phyloP scores from a whole-genome alignment of 2,113 vertebrate genomes.

The Sterna hirundo region DNA sequence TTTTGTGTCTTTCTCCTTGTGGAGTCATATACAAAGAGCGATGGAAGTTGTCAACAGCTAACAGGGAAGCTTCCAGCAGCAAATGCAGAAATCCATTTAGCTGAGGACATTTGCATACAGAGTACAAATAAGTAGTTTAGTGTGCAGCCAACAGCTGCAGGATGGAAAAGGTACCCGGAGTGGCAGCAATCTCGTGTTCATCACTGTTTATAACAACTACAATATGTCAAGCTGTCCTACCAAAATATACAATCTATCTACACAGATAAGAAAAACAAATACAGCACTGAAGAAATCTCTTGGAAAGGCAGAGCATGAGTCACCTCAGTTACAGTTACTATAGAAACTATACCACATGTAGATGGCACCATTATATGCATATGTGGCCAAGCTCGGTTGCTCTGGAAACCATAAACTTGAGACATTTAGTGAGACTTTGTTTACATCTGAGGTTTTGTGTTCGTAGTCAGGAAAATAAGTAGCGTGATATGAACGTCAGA shows the following conservation, averaged over 20 bases:
- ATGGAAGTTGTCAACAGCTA: not conserved
- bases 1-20: not conserved
- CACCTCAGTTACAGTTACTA: slow-evolving; percentile 46
- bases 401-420: slow-evolving; percentile 55
- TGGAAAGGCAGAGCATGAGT: slow-evolving; percentile 7
- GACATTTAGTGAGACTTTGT: not conserved
- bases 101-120: not conserved
- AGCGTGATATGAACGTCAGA: not conserved
- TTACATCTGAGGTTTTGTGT: slow-evolving; percentile 15
- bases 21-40: not conserved
- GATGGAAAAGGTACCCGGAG: not conserved
- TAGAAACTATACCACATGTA: slow-evolving; percentile 40
- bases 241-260: not conserved
- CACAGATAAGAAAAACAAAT: slow-evolving; percentile 17
- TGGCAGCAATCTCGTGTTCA: not conserved
- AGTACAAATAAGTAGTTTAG: not conserved
- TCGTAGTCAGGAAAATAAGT: not conserved
- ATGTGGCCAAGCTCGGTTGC: slow-evolving; percentile 37
- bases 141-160: not conserved
- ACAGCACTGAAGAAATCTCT: not conserved
- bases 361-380: not conserved
- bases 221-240: not conserved
- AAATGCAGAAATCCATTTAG: not conserved
- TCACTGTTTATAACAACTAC: not conserved
- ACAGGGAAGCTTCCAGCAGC: not conserved